Evolutionary conservation across 1,140 invertebrate genomes (phyloP).

Genomic region (Andrena cerasifolii): DNA sequence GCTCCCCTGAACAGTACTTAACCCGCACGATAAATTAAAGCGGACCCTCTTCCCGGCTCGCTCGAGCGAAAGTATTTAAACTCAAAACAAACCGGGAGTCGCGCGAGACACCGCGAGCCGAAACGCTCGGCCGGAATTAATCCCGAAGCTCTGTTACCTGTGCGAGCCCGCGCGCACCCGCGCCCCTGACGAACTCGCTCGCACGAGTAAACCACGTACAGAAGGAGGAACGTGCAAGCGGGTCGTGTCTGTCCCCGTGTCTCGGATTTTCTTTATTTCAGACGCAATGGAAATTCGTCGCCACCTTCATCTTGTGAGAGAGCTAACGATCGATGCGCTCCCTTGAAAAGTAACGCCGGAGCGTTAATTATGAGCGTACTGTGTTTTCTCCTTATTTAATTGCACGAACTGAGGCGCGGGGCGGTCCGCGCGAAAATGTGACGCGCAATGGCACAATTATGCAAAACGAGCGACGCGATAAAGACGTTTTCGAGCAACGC

Average conservation of each 20-base stretch:
- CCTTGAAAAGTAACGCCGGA: too few species aligned
- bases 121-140: slow-evolving; percentile 50
- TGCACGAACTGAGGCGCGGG: background rate
- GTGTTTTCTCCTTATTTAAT: slow-evolving; percentile 37
- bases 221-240: background rate
- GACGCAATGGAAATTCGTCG: too few species aligned
- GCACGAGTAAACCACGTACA: background rate
- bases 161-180: slow-evolving; percentile 4
- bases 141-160: slow-evolving; percentile 34
- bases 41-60: slow-evolving; percentile 68
- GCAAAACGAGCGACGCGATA: slow-evolving; percentile 33
- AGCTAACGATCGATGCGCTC: too few species aligned
- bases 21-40: slow-evolving; percentile 72
- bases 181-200: background rate
- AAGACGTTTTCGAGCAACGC: slow-evolving; percentile 34
- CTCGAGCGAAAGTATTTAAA: slow-evolving; percentile 68
- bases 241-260: background rate
- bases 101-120: slow-evolving; percentile 37
- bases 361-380: background rate
- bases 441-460: slow-evolving; percentile 35
- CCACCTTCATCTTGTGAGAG: too few species aligned
- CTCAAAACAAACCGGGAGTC: slow-evolving; percentile 63
- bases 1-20: slow-evolving; percentile 52
- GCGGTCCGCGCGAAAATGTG: slow-evolving; percentile 16
- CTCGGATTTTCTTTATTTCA: too few species aligned